Evolutionary conservation across 2,888 invertebrate species (phyloP).

Genomic region (Saturnia pavonia): DNA sequence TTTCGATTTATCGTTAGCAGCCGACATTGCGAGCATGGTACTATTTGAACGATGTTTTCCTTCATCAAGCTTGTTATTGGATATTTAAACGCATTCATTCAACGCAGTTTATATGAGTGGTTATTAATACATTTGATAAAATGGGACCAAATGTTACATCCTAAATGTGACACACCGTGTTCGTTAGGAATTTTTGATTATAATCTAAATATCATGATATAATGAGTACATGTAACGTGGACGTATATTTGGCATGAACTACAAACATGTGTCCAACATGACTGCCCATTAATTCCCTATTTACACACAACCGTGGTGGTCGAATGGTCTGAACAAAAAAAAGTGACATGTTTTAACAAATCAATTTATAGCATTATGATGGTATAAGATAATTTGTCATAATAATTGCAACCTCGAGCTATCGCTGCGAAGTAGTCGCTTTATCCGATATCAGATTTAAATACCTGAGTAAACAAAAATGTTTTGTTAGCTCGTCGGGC

Average conservation of each 20-base stretch:
- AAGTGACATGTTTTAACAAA: neutral
- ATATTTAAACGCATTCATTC: too few relatives aligned
- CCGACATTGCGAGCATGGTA: too few relatives aligned
- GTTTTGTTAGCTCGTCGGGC: slow-evolving; percentile 3
- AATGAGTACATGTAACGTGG: neutral
- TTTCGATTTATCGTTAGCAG: too few relatives aligned
- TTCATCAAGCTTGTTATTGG: too few relatives aligned
- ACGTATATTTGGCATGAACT: neutral
- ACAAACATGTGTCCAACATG: neutral
- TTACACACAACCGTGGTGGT: neutral
- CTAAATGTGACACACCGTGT: too few relatives aligned
- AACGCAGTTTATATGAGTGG: too few relatives aligned
- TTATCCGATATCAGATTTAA: slow-evolving; percentile 9
- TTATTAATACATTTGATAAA: too few relatives aligned
- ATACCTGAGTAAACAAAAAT: neutral
- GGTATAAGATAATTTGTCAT: neutral
- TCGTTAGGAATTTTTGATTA: too few relatives aligned
- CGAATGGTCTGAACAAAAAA: neutral
- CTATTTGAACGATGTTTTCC: too few relatives aligned
- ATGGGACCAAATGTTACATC: too few relatives aligned
- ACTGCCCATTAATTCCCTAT: neutral
- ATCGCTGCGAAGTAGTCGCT: neutral
- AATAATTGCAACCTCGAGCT: neutral
- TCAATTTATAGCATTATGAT: neutral
- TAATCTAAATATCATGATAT: too few relatives aligned